A percentile compares a stretch with the other conserved stretches of the same genome.
Evolutionary conservation across 2,113 vertebrate genomes (phyloP).

Genomic region (Ariopsis seemanni): DNA sequence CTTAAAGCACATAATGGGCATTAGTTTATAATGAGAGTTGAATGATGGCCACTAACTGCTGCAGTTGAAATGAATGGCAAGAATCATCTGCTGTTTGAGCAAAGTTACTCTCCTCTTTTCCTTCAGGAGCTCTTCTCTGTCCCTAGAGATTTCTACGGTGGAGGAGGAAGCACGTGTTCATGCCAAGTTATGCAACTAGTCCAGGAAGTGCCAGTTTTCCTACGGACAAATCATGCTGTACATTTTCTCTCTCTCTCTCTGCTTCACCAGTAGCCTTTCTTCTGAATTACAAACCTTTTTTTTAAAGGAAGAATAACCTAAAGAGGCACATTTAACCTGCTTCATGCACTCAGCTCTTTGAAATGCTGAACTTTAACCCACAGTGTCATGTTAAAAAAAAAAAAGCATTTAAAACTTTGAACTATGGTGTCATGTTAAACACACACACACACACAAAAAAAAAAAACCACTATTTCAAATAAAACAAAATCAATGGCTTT

Average conservation of each 20-base stretch:
- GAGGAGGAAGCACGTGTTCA: constrained; percentile 71
- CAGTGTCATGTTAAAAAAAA: background rate
- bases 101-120: constrained; percentile 59
- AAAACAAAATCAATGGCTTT: background rate
- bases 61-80: constrained; percentile 44
- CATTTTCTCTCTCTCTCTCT: constrained; percentile 28
- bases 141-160: constrained; percentile 58
- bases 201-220: constrained; percentile 64
- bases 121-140: constrained; percentile 37
- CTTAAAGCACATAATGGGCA: constrained; percentile 6
- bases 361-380: background rate
- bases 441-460: background rate
- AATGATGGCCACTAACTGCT: constrained; percentile 11
- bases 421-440: background rate
- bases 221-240: constrained; percentile 36
- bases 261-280: background rate
- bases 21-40: background rate
- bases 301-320: background rate
- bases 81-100: constrained; percentile 59
- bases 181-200: constrained; percentile 72
- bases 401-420: background rate
- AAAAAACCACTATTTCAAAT: background rate
- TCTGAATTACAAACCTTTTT: constrained; percentile 36
- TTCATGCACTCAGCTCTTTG: background rate
- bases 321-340: constrained; percentile 7